Percentiles rank a stretch among this genome's conserved stretches.
Conservation (phyloP, 2,113 vertebrate genomes). For the Mionectes macconnelli region DNA sequence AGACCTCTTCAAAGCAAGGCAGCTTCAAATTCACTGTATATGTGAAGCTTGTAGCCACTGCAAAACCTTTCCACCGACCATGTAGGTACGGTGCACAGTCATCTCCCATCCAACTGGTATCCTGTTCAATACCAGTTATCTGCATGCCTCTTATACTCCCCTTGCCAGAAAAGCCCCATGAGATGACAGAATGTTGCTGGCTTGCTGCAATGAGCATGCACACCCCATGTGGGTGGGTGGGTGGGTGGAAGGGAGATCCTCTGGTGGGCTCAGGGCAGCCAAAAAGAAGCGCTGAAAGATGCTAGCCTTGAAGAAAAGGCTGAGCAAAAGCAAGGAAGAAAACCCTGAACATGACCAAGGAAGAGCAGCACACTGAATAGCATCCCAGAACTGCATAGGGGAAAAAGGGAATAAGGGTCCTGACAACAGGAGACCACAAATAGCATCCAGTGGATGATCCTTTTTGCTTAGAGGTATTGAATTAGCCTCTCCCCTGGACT, state of each 20-base stretch:
- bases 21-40: background rate
- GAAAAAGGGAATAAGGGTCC: background rate
- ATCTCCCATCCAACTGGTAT: background rate
- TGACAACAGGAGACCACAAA: background rate
- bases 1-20: background rate
- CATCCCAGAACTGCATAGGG: rapidly evolving
- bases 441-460: background rate
- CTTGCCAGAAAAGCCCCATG: background rate
- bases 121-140: background rate
- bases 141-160: background rate
- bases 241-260: too few species aligned
- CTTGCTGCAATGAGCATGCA: background rate
- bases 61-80: background rate
- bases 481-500: background rate
- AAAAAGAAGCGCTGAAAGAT: background rate
- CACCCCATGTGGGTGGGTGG: rapidly evolving
- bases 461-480: background rate
- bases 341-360: rapidly evolving
- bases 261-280: background rate
- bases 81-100: background rate
- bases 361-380: rapidly evolving
- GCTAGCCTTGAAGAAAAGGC: background rate
- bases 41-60: background rate
- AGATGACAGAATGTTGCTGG: background rate
- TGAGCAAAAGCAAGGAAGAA: background rate